Evolutionary conservation across 2,888 invertebrate genomes (phyloP), one percentile per base, ranked within the genome.

Genomic region (Cinara cedri): DNA sequence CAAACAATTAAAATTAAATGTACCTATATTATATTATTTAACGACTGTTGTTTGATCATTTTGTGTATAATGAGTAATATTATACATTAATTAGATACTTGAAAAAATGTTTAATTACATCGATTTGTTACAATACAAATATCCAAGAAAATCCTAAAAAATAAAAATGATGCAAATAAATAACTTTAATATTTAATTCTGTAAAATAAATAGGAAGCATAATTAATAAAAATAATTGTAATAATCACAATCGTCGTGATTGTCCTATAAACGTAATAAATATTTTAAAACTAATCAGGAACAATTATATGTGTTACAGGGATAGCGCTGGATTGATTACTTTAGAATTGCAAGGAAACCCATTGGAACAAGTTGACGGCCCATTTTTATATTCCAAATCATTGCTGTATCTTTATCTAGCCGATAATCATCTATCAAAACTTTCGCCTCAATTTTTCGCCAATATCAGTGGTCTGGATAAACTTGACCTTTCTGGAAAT

Each of bases 401-500:
- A 0, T 86, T 92, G 70, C 89, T 90, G 82, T 91, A 90, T 84
- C 87, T 92, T 81, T 91, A 92, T 84, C 87, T 92, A 83, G 91
- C 90, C 85, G 88, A 88, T 80, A 91, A 91, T 85, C 89, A 89
- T 71, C 86, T 92, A 46, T 87, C 87, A 21, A 85, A 84, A 62
- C 87, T 92, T 83, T 90, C 90, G 84, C 85, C 88, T 8, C 88
- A 88, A 80, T 92, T 92, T 85, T 92, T 92, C 85, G 87, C 89
- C 82, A 91, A 91, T 83, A 88, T 90, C 62, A 90, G 91, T 1
- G 88, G 91, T 14, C 85, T 92, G 24, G 90, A 89, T 81, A 90
- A 89, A n/a, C 85, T 92, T n/a, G 91, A 92, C 84, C 86, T 92
- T 13, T 91, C 91, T 6, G 87, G 89, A 81, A 92, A 92, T 85